phyloP scores from a whole-genome alignment of 2,888 invertebrate species.

The Euphydryas editha region DNA sequence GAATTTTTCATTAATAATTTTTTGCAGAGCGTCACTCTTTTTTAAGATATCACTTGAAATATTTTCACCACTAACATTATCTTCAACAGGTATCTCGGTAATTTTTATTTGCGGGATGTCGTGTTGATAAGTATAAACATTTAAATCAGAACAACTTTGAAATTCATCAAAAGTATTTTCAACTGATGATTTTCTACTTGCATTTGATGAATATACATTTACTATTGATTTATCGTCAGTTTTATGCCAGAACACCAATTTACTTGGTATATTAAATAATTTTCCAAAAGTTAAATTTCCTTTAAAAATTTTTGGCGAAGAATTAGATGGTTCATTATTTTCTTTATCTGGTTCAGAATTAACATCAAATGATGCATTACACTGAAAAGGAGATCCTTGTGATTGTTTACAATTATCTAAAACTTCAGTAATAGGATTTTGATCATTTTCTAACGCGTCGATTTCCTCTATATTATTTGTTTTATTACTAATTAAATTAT shows the following conservation, averaged over 20 bases:
- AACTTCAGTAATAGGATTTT: background rate
- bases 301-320: slow-evolving; percentile 61
- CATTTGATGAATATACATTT: slow-evolving; percentile 64
- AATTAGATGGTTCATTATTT: slow-evolving; percentile 66
- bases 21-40: slow-evolving; percentile 72
- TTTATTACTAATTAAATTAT: slow-evolving; percentile 6
- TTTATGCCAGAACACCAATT: slow-evolving; percentile 83
- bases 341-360: slow-evolving; percentile 52
- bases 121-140: slow-evolving; percentile 31
- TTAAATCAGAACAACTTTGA: slow-evolving; percentile 60
- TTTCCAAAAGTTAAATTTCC: slow-evolving; percentile 68
- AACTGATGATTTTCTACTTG: slow-evolving; percentile 67
- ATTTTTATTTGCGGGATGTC: slow-evolving; percentile 42
- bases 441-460: background rate
- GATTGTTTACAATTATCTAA: background rate
- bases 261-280: slow-evolving; percentile 81
- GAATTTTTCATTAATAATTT: slow-evolving; percentile 72
- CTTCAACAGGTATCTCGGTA: slow-evolving; percentile 51
- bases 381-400: slow-evolving; percentile 9
- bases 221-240: slow-evolving; percentile 64
- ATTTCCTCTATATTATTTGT: background rate
- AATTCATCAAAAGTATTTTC: slow-evolving; percentile 60
- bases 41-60: slow-evolving; percentile 65
- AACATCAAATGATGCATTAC: slow-evolving; percentile 28
- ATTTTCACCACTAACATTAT: slow-evolving; percentile 52